Evolutionary conservation across 2,888 invertebrate genomes (phyloP).

Genomic region (Patella pellucida): DNA sequence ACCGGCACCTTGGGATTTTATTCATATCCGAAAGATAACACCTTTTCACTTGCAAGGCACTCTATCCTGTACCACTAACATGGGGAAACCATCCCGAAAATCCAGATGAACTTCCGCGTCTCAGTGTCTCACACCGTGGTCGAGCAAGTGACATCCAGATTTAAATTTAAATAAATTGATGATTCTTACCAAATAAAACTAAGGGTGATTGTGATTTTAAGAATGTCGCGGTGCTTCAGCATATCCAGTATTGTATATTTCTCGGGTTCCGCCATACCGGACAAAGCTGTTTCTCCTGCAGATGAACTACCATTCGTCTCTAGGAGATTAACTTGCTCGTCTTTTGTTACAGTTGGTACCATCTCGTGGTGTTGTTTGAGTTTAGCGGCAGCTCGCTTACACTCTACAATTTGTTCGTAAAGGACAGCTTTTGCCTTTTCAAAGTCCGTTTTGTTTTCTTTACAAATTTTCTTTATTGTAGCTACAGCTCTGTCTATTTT

Average conservation of each 20-base stretch:
- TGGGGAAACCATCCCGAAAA: no score
- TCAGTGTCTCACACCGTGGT: no score
- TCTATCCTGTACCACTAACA: no score
- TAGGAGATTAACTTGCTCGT: background rate
- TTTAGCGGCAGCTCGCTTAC: background rate
- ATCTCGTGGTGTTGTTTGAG: slow-evolving; percentile 4
- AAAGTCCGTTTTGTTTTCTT: slow-evolving; percentile 42
- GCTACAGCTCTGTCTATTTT: slow-evolving; percentile 42
- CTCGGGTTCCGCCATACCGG: slow-evolving; percentile 10
- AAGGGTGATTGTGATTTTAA: slow-evolving; percentile 41
- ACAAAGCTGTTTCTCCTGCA: background rate
- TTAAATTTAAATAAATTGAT: background rate
- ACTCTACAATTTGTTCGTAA: background rate
- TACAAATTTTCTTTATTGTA: slow-evolving; percentile 43
- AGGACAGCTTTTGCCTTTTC: slow-evolving; percentile 28
- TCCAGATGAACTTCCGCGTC: no score
- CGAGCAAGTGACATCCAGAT: no score
- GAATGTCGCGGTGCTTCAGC: slow-evolving; percentile 37
- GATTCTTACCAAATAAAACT: slow-evolving; percentile 49
- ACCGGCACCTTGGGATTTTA: no score
- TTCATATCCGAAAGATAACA: no score
- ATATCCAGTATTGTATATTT: slow-evolving; percentile 45
- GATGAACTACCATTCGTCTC: background rate
- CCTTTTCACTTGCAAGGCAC: no score
- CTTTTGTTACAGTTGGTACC: slow-evolving; percentile 2